Percentiles rank a stretch among this genome's conserved stretches.
These are phyloP conservation scores for Ameiurus melas DNA, from an alignment of 2,113 vertebrate species.

Conservation along the genomic window DNA sequence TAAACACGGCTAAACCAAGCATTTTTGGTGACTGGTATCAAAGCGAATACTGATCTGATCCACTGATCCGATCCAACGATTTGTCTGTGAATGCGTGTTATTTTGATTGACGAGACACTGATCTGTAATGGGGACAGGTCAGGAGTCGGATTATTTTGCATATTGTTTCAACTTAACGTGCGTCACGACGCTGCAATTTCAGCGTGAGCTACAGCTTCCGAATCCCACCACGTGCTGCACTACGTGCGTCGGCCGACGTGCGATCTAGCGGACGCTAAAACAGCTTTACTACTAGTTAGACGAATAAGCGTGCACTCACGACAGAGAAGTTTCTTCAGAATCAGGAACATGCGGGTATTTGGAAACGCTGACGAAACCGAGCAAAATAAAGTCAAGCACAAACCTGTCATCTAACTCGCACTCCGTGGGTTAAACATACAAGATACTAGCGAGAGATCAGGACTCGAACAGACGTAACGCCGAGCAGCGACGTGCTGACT, in stretches of 20 bases:
- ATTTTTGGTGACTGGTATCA: not conserved
- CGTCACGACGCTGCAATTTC: not conserved
- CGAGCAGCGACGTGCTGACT: not conserved
- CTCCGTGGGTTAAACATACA: not conserved
- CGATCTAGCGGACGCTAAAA: not conserved
- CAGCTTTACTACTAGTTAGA: not conserved
- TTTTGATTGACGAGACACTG: not conserved
- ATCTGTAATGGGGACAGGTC: not conserved
- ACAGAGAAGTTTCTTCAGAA: not conserved
- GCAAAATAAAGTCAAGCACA: not conserved
- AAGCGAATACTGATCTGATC: not conserved
- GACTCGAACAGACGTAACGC: not conserved
- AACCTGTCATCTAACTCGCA: not conserved
- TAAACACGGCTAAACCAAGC: no score
- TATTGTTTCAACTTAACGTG: not conserved
- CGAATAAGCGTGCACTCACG: not conserved
- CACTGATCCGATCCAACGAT: not conserved
- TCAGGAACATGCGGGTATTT: not conserved
- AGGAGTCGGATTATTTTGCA: not conserved
- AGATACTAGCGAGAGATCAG: not conserved
- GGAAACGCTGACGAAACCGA: not conserved
- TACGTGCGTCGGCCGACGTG: not conserved
- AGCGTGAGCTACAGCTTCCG: no score
- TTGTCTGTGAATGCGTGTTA: not conserved
- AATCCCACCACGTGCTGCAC: not conserved